These are phyloP conservation scores for Aplochiton taeniatus DNA, from an alignment of 2,797 vertebrate genomes.

Conservation along the genomic window DNA sequence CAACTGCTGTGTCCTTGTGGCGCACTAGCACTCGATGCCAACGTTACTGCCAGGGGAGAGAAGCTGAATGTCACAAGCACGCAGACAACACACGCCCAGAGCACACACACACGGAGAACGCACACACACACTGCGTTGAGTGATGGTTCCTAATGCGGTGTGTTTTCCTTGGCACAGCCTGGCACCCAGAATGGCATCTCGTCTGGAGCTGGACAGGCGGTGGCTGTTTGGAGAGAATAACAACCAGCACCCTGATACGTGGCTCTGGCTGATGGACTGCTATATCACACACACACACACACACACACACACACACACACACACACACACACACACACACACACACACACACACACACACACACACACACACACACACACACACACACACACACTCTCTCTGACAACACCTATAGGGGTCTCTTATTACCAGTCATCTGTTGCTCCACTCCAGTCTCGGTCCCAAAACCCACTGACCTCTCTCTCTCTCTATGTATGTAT, in stretches of 20 bases:
- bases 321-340: conserved; percentile 52
- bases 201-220: conserved; percentile 70
- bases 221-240: conserved; percentile 28
- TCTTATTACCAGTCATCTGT: too few relatives aligned
- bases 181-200: conserved; percentile 70
- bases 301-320: too few relatives aligned
- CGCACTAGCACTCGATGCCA: conserved; percentile 55
- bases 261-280: conserved; percentile 55
- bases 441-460: too few relatives aligned
- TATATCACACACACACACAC: conserved; percentile 56
- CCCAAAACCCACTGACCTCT: too few relatives aligned
- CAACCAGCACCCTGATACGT: conserved; percentile 21
- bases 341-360: too few relatives aligned
- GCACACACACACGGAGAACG: not conserved
- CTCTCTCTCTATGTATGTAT: too few relatives aligned
- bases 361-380: not conserved
- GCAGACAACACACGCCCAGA: conserved; percentile 8
- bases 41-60: conserved; percentile 69
- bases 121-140: conserved; percentile 45
- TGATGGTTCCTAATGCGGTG: conserved; percentile 64
- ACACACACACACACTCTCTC: not conserved
- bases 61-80: conserved; percentile 64
- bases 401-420: too few relatives aligned
- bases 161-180: conserved; percentile 60
- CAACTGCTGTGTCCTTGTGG: conserved; percentile 55